Base-by-base conservation (phyloP, 2,113 vertebrate genomes). In the Pseudorhombus dupliciocellatus region DNA sequence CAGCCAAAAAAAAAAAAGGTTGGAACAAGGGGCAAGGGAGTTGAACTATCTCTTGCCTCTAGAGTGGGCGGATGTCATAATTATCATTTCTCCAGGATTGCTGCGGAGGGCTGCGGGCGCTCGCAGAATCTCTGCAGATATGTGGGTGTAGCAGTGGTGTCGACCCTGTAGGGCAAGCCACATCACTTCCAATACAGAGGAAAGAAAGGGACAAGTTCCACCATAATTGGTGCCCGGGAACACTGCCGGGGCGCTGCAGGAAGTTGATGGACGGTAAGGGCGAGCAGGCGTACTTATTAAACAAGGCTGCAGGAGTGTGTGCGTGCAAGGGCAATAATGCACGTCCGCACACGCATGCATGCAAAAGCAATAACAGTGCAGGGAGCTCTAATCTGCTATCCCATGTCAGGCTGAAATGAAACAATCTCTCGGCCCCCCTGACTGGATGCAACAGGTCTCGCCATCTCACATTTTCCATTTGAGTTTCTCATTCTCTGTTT, bases 211-310 rank as follows among this genome's bases (percentile, higher is more conserved):
- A 91, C 81, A 62, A 75, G 78, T 79, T 60, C 60, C 34, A n/a
- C 62, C 44, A 22, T 90, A 90, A 91, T 90, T 90, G 90, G 73
- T 75, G 77, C 71, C 69, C 53, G 87, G 77, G 85, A 90, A 81
- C 67, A 81, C 75, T 58, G 75, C 22, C 22, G 22, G 65, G 81
- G 75, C 53, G n/a, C 57, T 74, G 25, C 1, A 10, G 69, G 50
- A 76, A 73, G 63, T 61, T 59, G 75, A 67, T 74, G 28, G 66
- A 72, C 9, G 66, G 69, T 78, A 68, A 52, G 60, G n/a, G 51
- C 3, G 51, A 9, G 25, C 21, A 26, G 42, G 5, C 46, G 48
- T 22, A 11, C 69, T 66, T 15, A 82, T 66, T 15, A 82, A 75
- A 79, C 77, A 77, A 74, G 51, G 68, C 53, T n/a, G 42, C 24